A percentile compares a stretch with the other conserved stretches of the same genome.
These are phyloP conservation scores for Babylonia areolata DNA, from an alignment of 1,140 invertebrate genomes.

Conservation along the genomic window DNA sequence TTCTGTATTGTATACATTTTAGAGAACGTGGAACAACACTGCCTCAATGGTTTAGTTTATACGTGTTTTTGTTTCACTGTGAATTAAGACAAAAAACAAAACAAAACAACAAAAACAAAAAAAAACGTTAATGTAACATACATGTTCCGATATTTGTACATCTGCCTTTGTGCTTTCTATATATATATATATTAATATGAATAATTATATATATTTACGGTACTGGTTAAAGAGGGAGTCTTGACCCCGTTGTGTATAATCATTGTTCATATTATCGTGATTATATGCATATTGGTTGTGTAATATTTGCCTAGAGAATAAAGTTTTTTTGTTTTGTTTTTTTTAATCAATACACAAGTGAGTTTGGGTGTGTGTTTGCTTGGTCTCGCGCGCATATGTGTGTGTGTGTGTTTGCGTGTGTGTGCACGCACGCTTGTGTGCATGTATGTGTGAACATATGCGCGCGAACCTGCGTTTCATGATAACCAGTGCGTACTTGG, in stretches of 20 bases:
- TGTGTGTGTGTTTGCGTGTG: too few relatives aligned
- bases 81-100: too few relatives aligned
- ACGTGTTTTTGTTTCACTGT: too few relatives aligned
- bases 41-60: too few relatives aligned
- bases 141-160: not conserved
- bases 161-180: not conserved
- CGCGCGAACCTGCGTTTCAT: not conserved
- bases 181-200: not conserved
- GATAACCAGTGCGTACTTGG: too few relatives aligned
- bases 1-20: too few relatives aligned
- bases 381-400: too few relatives aligned
- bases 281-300: conserved; percentile 1
- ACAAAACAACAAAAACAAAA: too few relatives aligned
- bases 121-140: too few relatives aligned
- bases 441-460: not conserved
- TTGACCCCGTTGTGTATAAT: not conserved
- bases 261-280: conserved; percentile 1
- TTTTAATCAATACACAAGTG: not conserved
- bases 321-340: not conserved
- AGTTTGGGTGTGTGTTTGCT: not conserved
- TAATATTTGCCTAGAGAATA: not conserved
- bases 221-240: not conserved
- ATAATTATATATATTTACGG: not conserved
- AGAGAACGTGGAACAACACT: too few relatives aligned
- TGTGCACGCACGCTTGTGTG: too few relatives aligned